Base-by-base conservation (phyloP, 2,888 invertebrate genomes). In the Polylopha cassiicola region DNA sequence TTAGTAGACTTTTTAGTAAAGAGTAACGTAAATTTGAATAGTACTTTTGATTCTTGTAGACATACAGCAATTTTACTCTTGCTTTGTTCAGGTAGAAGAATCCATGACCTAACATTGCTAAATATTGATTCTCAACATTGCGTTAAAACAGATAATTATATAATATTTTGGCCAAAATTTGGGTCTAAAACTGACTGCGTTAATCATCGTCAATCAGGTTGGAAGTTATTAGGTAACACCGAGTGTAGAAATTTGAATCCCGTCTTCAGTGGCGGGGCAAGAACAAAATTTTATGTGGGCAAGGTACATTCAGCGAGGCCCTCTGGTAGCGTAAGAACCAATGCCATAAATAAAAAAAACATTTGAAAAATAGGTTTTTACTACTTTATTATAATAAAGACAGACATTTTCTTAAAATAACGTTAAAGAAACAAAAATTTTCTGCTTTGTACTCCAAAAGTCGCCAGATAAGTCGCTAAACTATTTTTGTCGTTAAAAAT, bases 61-160 rank as follows among this genome's bases (percentile, higher is more conserved):
- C 31, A 31, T 7, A 16, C 34, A 2, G 42, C 41, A 11, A 6
- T 24, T 6, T 14, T 47, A 2, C 21, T 47, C 2, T 18, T 42
- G 5, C 21, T 44, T 3, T 28, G 41, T 14, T 44, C 47, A 2
- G 42, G 44, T 8, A 24, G 44, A 10, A 20, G 47, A 13, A 15
- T 47, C 6, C 44, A 47, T 16, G 44, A 47, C 18, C 23, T 46
- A 3, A 46, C 43, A 2, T 26, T 44, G 17, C 26, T 39, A 21
- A 20, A 24, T 6, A 24, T 28, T 14, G 14, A 15, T 18, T 4
- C 10, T 8, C 9, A 37, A 6, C 17, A 29, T 18, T 15, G 15
- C n/a, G 7, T 18, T 9, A 3, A 11, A 3, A n/a, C 7, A 4
- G 22, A 42, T 8, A 16, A 42, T 10, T 21, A 7, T 7, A 16